A percentile compares a stretch with the other conserved stretches of the same genome.
Conservation (phyloP, 2,888 invertebrate species). For the Copidosoma aretas region DNA sequence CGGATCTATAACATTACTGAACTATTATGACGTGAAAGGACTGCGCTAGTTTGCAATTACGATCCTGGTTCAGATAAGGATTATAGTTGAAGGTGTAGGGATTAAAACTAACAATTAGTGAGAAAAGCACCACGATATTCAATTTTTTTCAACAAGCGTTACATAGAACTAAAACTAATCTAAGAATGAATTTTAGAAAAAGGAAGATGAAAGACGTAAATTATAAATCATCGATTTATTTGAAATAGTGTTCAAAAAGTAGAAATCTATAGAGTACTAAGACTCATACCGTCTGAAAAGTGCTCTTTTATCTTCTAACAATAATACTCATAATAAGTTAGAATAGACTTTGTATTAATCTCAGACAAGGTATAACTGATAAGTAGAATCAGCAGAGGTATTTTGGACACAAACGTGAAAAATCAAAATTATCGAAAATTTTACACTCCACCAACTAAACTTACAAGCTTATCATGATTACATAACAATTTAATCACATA, state of each 20-base stretch:
- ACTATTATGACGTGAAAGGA: background rate
- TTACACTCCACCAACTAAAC: background rate
- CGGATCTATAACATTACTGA: too few relatives aligned
- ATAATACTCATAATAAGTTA: slow-evolving; percentile 21
- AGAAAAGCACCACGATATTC: slow-evolving; percentile 56
- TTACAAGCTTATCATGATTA: background rate
- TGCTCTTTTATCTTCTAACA: slow-evolving; percentile 54
- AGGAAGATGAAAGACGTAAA: slow-evolving; percentile 49
- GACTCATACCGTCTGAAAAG: background rate
- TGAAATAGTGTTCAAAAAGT: background rate
- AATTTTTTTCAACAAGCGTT: slow-evolving; percentile 53
- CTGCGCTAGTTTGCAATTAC: slow-evolving; percentile 21
- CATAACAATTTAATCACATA: too few relatives aligned
- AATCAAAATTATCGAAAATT: background rate
- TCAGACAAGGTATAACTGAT: slow-evolving; percentile 55
- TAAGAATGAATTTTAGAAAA: slow-evolving; percentile 46
- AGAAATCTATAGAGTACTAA: background rate
- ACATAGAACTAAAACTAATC: slow-evolving; percentile 38
- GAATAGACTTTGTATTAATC: slow-evolving; percentile 30
- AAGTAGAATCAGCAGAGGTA: slow-evolving; percentile 60
- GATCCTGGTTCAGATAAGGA: slow-evolving; percentile 22
- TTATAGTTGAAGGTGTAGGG: slow-evolving; percentile 37
- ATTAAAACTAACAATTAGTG: slow-evolving; percentile 48
- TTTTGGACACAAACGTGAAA: slow-evolving; percentile 58
- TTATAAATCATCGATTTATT: background rate